Evolutionary conservation across 1,140 invertebrate genomes (phyloP), one percentile per base, ranked within the genome.

Genomic region (Berghia stephanieae): DNA sequence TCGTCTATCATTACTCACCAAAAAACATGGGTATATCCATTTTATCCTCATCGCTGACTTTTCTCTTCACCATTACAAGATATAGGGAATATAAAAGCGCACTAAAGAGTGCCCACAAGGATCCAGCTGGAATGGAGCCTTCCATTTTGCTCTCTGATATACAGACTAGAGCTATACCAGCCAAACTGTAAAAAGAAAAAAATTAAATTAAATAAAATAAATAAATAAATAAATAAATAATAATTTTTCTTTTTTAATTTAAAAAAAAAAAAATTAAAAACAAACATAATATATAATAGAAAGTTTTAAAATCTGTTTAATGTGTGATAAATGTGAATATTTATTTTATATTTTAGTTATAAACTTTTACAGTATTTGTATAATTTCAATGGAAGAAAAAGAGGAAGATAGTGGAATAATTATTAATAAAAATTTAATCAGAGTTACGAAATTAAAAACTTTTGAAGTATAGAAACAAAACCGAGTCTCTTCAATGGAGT

Each of bases 1-100:
- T n/a, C n/a, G 46, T 49, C 10, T 63, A 13, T 21, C 60, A 34
- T 8, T 36, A 83, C 90, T 91, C 88, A 94, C 94, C 95, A 90
- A 96, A 96, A 90, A 96, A 96, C 91, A 96, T 93, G 43, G 94
- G 94, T 87, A 96, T 94, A 88, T 96, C 94, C 86, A 96, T 92
- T 89, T 94, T 94, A 83, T 96, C 94, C 90, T 96, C 95, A 84
- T 94, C 93, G 84, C 95, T 94, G 18, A 95, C 94, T 89, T 94
- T 94, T 83, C 93, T 91, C 83, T 93, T 91, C 1, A 97, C 90
- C 83, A 95, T 93, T 67, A 96, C 95, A 79, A 96, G 91, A 89
- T 96, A 96, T 16, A 92, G 90, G 36, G 95, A 94, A 90, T 96
- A 96, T 80, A 95, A 94, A 85, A 96, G 92, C 75, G 95, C 94